Percentiles rank a stretch among this genome's conserved stretches.
Conservation (phyloP, 2,113 vertebrate genomes). For the Mesembrinibis cayennensis region DNA sequence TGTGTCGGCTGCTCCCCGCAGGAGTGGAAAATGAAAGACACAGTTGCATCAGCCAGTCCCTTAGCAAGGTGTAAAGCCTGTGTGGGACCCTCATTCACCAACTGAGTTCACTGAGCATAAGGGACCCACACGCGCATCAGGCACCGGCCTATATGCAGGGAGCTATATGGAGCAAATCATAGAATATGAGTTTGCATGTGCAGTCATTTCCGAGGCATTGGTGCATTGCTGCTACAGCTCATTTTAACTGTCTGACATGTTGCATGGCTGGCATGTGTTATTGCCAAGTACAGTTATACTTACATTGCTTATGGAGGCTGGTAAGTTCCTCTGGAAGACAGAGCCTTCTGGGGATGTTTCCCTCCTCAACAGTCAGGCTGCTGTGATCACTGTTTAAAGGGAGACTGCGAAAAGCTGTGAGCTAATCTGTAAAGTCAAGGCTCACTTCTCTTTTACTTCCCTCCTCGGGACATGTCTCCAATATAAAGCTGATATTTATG, state of each 20-base stretch:
- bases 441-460: not conserved
- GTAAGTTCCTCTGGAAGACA: not conserved
- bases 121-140: not conserved
- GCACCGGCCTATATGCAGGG: not conserved
- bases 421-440: not conserved
- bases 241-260: not conserved
- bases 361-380: not conserved
- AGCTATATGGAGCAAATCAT: fast-evolving
- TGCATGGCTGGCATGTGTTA: not conserved
- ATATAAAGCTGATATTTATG: not conserved
- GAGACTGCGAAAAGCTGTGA: not conserved
- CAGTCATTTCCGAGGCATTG: not conserved
- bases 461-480: not conserved
- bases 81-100: not conserved
- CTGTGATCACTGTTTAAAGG: not conserved
- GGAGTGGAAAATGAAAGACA: not conserved
- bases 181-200: not conserved
- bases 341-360: not conserved
- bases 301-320: not conserved
- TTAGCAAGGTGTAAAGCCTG: not conserved
- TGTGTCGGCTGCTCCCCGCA: not conserved
- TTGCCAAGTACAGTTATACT: not conserved
- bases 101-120: not conserved
- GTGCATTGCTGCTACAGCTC: not conserved
- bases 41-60: not conserved